Conservation (phyloP, 1,140 invertebrate species). For the Brevipalpus yothersi region DNA sequence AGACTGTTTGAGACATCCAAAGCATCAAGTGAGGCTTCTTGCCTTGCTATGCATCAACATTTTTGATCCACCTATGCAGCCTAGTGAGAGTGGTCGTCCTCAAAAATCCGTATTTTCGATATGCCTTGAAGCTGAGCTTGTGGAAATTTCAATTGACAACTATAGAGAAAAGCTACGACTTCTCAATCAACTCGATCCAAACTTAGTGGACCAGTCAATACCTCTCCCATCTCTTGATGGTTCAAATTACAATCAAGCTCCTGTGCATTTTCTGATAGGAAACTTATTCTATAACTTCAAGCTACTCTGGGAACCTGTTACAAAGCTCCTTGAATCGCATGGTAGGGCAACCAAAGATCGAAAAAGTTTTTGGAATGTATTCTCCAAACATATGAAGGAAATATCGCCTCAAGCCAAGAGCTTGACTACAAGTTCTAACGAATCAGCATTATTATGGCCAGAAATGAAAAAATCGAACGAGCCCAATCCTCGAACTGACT, state of each 20-base stretch:
- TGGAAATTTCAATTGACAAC: slow-evolving; percentile 35
- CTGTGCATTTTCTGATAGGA: slow-evolving; percentile 50
- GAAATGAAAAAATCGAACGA: background rate
- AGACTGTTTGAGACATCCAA: slow-evolving; percentile 4
- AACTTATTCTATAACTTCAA: slow-evolving; percentile 63
- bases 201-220: slow-evolving; percentile 16
- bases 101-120: slow-evolving; percentile 28
- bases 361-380: background rate
- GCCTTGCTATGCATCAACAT: slow-evolving; percentile 42
- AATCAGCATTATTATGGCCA: background rate
- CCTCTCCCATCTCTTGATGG: slow-evolving; percentile 8
- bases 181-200: slow-evolving; percentile 39
- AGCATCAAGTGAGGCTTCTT: slow-evolving; percentile 31
- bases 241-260: slow-evolving; percentile 17
- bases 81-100: slow-evolving; percentile 16
- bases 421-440: background rate
- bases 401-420: background rate
- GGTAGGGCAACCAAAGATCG: background rate
- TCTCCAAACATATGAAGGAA: background rate
- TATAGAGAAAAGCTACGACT: slow-evolving; percentile 47
- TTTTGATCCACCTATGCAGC: slow-evolving; percentile 26
- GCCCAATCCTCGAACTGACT: slow-evolving; percentile 25
- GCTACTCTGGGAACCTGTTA: slow-evolving; percentile 57
- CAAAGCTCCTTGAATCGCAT: slow-evolving; percentile 14
- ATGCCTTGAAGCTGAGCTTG: slow-evolving; percentile 40